Evolutionary conservation across 64 coral and sea anemone species (phyloP).

Genomic region (Acropora tenuis): DNA sequence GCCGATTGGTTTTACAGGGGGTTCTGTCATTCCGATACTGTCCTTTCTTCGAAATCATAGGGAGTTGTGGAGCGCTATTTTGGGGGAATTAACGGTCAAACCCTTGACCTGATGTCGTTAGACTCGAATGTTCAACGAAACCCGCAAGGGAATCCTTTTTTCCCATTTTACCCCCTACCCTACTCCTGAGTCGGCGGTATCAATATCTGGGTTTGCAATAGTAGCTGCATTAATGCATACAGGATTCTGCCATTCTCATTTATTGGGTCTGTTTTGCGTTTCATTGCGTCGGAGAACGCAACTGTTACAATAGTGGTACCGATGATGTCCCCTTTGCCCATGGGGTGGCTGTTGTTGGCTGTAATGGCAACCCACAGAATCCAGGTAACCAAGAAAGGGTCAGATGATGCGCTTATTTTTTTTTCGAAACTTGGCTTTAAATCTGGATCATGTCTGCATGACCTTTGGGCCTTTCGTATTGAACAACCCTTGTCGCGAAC

Average conservation of each 20-base stretch:
- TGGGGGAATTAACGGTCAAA: constrained; percentile 37
- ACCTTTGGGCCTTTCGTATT: background rate
- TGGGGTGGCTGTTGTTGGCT: background rate
- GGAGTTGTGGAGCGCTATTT: background rate
- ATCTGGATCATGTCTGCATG: background rate
- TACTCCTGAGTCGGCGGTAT: constrained; percentile 9
- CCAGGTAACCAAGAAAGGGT: background rate
- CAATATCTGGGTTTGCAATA: background rate
- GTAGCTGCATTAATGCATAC: background rate
- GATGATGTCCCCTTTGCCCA: background rate
- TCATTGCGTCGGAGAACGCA: background rate
- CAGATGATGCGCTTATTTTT: background rate
- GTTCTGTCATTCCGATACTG: constrained; percentile 6
- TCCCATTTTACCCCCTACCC: constrained; percentile 34
- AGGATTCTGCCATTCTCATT: constrained; percentile 13
- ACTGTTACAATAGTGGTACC: constrained; percentile 17
- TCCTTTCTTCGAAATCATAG: constrained; percentile 15
- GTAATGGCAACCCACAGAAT: background rate
- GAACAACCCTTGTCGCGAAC: background rate
- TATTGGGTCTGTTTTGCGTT: constrained; percentile 18
- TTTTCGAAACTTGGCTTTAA: constrained; percentile 2
- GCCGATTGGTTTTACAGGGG: constrained; percentile 38
- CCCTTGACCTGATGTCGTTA: constrained; percentile 48
- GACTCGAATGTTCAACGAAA: constrained; percentile 36
- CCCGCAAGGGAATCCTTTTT: background rate